phyloP scores from a whole-genome alignment of 2,888 invertebrate genomes.

The Diaperis boleti region DNA sequence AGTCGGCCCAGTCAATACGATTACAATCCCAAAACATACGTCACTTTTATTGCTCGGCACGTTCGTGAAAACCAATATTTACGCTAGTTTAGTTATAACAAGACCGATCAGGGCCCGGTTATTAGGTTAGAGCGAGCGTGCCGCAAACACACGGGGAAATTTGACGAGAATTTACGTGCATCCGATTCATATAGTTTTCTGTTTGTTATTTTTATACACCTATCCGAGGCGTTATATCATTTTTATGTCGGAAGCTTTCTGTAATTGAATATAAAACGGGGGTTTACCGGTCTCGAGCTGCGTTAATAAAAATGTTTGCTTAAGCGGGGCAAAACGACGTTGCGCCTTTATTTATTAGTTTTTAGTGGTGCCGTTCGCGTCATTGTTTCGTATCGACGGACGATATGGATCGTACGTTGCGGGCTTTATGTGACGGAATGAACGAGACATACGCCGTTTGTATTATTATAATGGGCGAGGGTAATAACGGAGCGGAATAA shows the following conservation, averaged over 20 bases:
- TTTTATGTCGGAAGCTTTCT: slow-evolving; percentile 41
- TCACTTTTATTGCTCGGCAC: slow-evolving; percentile 55
- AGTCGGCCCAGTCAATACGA: slow-evolving; percentile 52
- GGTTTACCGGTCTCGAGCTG: slow-evolving; percentile 24
- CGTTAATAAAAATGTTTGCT: slow-evolving; percentile 35
- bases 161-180: slow-evolving; percentile 42
- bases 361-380: slow-evolving; percentile 20
- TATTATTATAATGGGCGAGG: slow-evolving; percentile 18
- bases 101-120: slow-evolving; percentile 52
- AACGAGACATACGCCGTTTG: slow-evolving; percentile 6
- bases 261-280: slow-evolving; percentile 44
- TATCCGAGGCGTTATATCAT: slow-evolving; percentile 40
- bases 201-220: slow-evolving; percentile 37
- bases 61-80: slow-evolving; percentile 57
- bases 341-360: slow-evolving; percentile 28
- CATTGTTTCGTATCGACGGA: slow-evolving; percentile 19
- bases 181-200: slow-evolving; percentile 46
- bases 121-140: slow-evolving; percentile 54
- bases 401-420: slow-evolving; percentile 19
- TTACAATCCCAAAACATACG: slow-evolving; percentile 51
- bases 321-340: slow-evolving; percentile 7
- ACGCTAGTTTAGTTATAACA: slow-evolving; percentile 57
- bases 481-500: slow-evolving; percentile 6
- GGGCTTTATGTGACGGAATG: slow-evolving; percentile 19
- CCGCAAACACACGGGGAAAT: slow-evolving; percentile 47